phyloP scores from a whole-genome alignment of 2,113 vertebrate genomes.

The Rhinopomastus cyanomelas region DNA sequence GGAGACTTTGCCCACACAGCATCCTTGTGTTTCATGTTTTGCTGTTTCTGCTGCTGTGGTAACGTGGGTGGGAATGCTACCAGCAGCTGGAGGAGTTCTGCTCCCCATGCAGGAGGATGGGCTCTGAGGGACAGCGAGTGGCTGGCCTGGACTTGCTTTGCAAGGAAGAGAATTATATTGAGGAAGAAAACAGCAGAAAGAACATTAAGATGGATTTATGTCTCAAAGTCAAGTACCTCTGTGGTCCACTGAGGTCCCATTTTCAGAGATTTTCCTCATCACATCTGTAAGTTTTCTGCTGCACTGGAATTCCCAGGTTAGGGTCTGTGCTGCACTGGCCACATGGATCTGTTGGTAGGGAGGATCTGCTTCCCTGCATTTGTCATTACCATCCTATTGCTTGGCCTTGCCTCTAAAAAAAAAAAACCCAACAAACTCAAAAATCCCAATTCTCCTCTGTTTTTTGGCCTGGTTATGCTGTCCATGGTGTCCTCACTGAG shows the following conservation, averaged over 20 bases:
- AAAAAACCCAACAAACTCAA: background rate
- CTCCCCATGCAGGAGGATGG: background rate
- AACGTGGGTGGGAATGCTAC: background rate
- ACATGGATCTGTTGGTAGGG: background rate
- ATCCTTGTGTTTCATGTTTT: constrained; percentile 9
- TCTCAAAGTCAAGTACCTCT: background rate
- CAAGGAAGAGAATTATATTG: background rate
- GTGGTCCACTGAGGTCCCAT: rapidly evolving
- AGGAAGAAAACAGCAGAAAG: background rate
- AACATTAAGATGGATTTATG: background rate
- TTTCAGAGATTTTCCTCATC: background rate
- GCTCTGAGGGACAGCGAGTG: background rate
- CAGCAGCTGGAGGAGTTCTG: background rate
- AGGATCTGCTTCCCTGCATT: background rate
- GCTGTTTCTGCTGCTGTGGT: constrained; percentile 43
- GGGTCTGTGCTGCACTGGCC: background rate
- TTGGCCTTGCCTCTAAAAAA: background rate
- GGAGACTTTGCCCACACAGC: background rate
- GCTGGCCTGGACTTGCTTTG: background rate
- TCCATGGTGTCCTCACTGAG: background rate
- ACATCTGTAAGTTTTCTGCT: background rate
- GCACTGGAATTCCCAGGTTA: background rate
- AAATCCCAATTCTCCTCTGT: background rate
- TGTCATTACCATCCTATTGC: background rate
- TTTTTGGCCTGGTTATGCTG: background rate